Percentiles rank a stretch among this genome's conserved stretches.
Evolutionary conservation across 2,113 vertebrate species (phyloP).

Genomic region (Galemys pyrenaicus): DNA sequence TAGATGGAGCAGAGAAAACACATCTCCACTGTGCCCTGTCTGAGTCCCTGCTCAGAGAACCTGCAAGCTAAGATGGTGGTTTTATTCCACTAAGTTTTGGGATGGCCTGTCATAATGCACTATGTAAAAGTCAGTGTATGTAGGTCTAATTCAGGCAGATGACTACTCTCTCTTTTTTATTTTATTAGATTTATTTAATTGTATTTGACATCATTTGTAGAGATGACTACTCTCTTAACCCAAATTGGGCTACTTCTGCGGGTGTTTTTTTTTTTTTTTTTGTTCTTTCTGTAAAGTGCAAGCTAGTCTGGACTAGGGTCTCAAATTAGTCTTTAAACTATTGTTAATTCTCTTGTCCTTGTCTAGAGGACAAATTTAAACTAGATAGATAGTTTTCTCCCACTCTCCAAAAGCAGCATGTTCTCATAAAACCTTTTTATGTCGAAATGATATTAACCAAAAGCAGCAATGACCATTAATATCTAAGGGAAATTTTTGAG

Average conservation of each 20-base stretch:
- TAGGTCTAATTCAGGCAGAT: background rate
- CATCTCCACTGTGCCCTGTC: background rate
- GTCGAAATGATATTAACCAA: background rate
- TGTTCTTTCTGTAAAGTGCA: background rate
- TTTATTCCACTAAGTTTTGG: background rate
- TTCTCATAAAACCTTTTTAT: background rate
- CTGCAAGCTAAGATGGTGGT: background rate
- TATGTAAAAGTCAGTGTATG: background rate
- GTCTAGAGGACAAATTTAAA: background rate
- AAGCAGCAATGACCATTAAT: background rate
- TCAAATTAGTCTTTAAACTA: background rate
- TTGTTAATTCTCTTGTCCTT: background rate
- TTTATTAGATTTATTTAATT: no score
- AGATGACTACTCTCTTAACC: background rate
- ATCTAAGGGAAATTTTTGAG: background rate
- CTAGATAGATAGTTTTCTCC: background rate
- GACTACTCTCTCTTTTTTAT: no score
- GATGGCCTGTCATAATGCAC: background rate
- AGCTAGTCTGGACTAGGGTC: background rate
- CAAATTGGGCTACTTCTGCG: background rate
- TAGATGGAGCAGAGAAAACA: background rate
- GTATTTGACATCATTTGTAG: no score
- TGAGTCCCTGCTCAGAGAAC: background rate
- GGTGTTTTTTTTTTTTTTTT: no score
- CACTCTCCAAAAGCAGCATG: background rate